Evolutionary conservation across 2,797 vertebrate species (phyloP), one percentile per base, ranked within the genome.

Genomic region (Chaetophractus vellerosus): DNA sequence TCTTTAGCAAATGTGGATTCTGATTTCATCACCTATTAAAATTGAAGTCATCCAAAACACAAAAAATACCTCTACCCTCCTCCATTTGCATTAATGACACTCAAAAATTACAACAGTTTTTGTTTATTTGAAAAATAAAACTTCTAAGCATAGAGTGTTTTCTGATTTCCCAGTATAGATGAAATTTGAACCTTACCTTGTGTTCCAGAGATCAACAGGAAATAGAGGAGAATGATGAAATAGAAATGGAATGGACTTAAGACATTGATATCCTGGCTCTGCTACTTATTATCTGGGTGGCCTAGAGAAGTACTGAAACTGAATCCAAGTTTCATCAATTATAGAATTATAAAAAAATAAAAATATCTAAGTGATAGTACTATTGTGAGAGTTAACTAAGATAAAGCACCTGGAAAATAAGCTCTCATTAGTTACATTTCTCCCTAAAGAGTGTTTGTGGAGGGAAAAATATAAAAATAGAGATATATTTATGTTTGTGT

Each of bases 51-150:
- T 36, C 50, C 45, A 86, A 64, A 83, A 38, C 48, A 55, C 6
- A 4, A 55, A 55, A 55, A 55, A 19, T 55, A 66, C 66, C 10
- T 57, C 83, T n/a, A 64, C 9, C 21, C 0, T 68, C 68, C 85
- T 95, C 45, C 72, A 2, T 61, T 90, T 92, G 36, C 36, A 28
- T 63, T 86, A 55, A 76, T 8, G 18, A 31, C 18, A 79, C 41
- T 3, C 59, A 26, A 68, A 63, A 36, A 61, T 41, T 50, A 63
- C 14, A 76, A 75, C 6, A 28, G 1, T 10, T 59, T 57, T 48
- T 41, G 8, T 74, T 79, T 94, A 15, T 92, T 88, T 93, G 33
- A 19, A 74, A 59, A 78, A 36, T 74, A 59, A 68, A 94, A 69
- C 23, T 19, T 7, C 19, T 38, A 63, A 36, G 26, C 23, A 80